phyloP scores from a whole-genome alignment of 1,140 invertebrate species.

The Euura saliciscinereae region DNA sequence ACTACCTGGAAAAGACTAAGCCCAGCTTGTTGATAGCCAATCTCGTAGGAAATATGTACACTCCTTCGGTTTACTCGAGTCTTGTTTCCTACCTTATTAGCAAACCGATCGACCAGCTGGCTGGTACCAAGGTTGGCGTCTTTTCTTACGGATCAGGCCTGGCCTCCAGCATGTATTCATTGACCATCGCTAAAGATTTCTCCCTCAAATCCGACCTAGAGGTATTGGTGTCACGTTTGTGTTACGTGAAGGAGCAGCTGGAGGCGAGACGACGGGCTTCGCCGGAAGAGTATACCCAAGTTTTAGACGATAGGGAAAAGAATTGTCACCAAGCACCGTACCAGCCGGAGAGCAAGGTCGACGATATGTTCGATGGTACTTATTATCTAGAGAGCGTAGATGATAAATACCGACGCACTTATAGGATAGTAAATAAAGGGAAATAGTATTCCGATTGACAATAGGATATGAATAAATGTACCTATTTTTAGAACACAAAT shows the following conservation, averaged over 20 bases:
- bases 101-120: slow-evolving; percentile 69
- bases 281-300: slow-evolving; percentile 78
- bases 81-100: slow-evolving; percentile 84
- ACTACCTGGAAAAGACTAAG: slow-evolving; percentile 86
- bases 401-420: slow-evolving; percentile 83
- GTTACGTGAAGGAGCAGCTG: slow-evolving; percentile 72
- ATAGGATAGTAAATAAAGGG: slow-evolving; percentile 55
- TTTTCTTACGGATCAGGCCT: slow-evolving; percentile 99
- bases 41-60: slow-evolving; percentile 99
- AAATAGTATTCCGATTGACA: background rate
- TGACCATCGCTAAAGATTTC: slow-evolving; percentile 74
- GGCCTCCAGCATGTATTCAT: slow-evolving; percentile 93
- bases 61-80: slow-evolving; percentile 93
- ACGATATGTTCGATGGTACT: slow-evolving; percentile 84
- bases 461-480: background rate
- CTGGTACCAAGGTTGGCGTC: slow-evolving; percentile 81
- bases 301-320: slow-evolving; percentile 81
- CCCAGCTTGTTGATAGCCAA: slow-evolving; percentile 86
- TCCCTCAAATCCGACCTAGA: slow-evolving; percentile 63
- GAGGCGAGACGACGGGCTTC: slow-evolving; percentile 72
- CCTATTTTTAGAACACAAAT: background rate
- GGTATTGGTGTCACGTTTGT: slow-evolving; percentile 71
- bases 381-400: slow-evolving; percentile 89
- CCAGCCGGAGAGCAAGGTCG: slow-evolving; percentile 71
- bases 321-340: slow-evolving; percentile 82